Evolutionary conservation across 2,888 invertebrate species (phyloP), one percentile per base, ranked within the genome.

Genomic region (Marasmarcha lunaedactyla): DNA sequence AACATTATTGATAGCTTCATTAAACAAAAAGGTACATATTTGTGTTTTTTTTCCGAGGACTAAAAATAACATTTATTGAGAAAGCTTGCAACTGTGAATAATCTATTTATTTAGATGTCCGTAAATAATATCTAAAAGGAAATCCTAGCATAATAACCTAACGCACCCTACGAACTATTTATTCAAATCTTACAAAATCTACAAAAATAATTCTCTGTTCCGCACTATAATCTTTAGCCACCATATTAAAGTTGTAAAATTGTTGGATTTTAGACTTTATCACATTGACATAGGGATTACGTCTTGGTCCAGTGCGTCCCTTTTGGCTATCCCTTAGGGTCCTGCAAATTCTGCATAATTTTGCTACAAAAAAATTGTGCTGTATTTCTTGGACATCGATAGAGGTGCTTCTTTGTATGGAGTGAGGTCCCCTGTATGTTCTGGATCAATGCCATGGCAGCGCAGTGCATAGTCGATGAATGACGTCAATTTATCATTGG

Each of bases 291-390:
- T 20, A 20, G 20, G 20, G n/a, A 30, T n/a, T 30, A n/a, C 25
- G 25, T 9, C 6, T 25, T 5, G 9, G 25, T 25, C 25, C 9
- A 25, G 30, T 10, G 2, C n/a, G 7, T 20, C 20, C 2, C 30
- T 30, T 30, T 3, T 4, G 30, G 7, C 6, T 7, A 11, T 34
- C 13, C 34, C 34, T 14, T 34, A 34, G 12, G 34, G 30, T n/a
- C 78, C 72, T 79, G 77, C 74, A 76, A 59, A 56, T 52, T 46
- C 62, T 63, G 78, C 71, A 76, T 79, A 81, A 79, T 77, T 71
- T 60, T 20, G 61, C 72, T 66, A 79, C 78, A 79, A 79, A 81
- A 79, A 77, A 72, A 76, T 71, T 71, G 64, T 63, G 63, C 61
- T 72, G 71, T 70, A 71, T 69, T 67, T 61, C 70, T 68, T 61